Percentiles rank a stretch among this genome's conserved stretches.
Conservation (phyloP, 1,140 invertebrate genomes). For the Teleogryllus occipitalis region DNA sequence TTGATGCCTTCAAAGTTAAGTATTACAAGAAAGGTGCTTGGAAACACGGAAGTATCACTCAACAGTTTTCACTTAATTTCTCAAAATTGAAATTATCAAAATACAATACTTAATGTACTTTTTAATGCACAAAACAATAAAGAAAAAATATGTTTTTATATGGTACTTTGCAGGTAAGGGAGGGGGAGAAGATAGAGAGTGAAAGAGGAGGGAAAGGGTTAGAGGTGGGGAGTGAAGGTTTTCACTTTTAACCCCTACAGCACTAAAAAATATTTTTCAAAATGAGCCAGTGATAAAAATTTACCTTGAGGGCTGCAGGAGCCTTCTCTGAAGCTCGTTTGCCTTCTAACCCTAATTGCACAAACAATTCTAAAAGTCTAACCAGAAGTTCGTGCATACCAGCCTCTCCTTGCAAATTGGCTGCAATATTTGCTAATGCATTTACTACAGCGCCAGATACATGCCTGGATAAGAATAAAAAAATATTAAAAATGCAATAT, state of each 20-base stretch:
- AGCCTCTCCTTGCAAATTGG: constrained; percentile 79
- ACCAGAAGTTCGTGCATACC: constrained; percentile 79
- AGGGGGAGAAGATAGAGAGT: too few species aligned
- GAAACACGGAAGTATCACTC: neutral
- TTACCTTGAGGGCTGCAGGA: constrained; percentile 54
- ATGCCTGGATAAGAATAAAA: constrained; percentile 50
- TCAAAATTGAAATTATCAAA: too few species aligned
- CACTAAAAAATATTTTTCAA: neutral
- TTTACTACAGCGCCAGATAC: constrained; percentile 92
- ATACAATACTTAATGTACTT: too few species aligned
- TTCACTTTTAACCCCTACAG: neutral
- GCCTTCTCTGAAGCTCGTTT: constrained; percentile 87
- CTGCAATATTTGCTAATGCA: constrained; percentile 88
- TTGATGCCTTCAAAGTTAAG: constrained; percentile 58
- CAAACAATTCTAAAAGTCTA: constrained; percentile 88
- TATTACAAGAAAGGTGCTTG: neutral
- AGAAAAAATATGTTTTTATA: too few species aligned
- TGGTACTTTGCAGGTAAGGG: too few species aligned
- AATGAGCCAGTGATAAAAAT: neutral
- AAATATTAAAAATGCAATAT: too few species aligned
- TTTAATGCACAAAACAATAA: too few species aligned
- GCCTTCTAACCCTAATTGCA: constrained; percentile 92
- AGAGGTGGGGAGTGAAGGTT: neutral
- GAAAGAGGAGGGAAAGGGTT: too few species aligned
- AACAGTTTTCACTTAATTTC: neutral